Evolutionary conservation across 2,888 invertebrate genomes (phyloP), one percentile per base, ranked within the genome.

Genomic region (Andrena hattorfiana): DNA sequence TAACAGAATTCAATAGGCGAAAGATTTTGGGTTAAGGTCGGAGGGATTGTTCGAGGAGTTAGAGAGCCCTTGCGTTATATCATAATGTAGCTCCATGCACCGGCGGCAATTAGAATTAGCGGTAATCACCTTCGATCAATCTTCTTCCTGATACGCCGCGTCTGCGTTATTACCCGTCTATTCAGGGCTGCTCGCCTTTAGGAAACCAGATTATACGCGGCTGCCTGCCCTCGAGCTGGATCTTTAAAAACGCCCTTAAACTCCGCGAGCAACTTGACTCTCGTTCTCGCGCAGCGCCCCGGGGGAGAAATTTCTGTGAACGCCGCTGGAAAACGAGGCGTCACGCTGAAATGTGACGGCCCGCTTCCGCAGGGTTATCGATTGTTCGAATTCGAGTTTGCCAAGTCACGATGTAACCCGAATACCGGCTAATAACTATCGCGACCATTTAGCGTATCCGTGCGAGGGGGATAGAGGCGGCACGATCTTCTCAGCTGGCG

Each of bases 91-190:
- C 76, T 62, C 54, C 16, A 7, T 54, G 7, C 30, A 59, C 42
- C 42, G 42, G 42, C 30, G 26, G n/a, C 49, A 74, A 80, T 83
- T 82, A 66, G 78, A 83, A 77, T 77, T 86, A 77, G 13, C 68
- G 56, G 26, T 75, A 82, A 84, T 80, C 69, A 35, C 20, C 20
- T 62, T 48, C 66, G 69, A 82, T 78, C 72, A 77, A 75, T 63
- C 72, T 54, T 71, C 69, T 63, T 56, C 51, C 7, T 63, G 54
- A 54, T 73, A 35, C 62, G 23, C 49, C 60, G 16, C 68, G 23
- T 56, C 69, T 54, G 16, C 20, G 26, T 79, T 28, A 48, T 59
- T 60, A 49, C 56, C 42, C 63, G 71, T 51, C 54, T 35, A 28
- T 64, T 66, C 42, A 7, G 5, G 51, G 35, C 35, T 59, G 66